phyloP scores from a whole-genome alignment of 2,888 invertebrate genomes.

The Leptarthrus brevirostris region DNA sequence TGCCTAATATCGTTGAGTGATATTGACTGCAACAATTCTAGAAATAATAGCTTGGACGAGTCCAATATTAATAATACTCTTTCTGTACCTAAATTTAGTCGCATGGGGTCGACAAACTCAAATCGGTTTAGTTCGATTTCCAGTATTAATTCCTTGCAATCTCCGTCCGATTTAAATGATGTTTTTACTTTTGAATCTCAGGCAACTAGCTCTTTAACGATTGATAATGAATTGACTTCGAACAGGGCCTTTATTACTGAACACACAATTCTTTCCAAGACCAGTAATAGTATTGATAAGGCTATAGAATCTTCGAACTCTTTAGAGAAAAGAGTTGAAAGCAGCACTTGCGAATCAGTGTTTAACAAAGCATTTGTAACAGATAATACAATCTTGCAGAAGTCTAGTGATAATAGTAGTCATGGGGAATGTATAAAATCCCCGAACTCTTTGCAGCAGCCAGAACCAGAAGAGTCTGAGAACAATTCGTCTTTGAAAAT shows the following conservation, averaged over 20 bases:
- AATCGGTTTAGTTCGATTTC: conserved; percentile 1
- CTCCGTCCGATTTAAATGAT: conserved; percentile 1
- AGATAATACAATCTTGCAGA: too few relatives aligned
- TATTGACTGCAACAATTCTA: neutral
- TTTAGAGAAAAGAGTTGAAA: too few relatives aligned
- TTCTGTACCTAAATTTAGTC: conserved; percentile 18
- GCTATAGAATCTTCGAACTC: neutral
- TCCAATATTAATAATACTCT: conserved; percentile 36
- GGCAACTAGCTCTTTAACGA: neutral
- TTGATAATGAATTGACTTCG: neutral
- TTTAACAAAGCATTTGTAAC: too few relatives aligned
- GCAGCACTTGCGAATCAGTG: too few relatives aligned
- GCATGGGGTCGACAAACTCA: neutral
- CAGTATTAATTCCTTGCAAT: conserved; percentile 18
- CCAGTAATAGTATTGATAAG: neutral
- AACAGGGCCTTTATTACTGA: conserved; percentile 3
- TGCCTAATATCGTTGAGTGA: neutral
- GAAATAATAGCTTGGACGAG: neutral
- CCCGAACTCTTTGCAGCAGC: neutral
- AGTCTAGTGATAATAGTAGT: too few relatives aligned
- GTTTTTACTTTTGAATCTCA: neutral
- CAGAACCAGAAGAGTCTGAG: neutral
- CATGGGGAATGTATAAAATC: neutral
- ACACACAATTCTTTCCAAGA: neutral
- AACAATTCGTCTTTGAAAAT: neutral